phyloP scores from a whole-genome alignment of 2,888 invertebrate species.

The Teinopalpus imperialis region DNA sequence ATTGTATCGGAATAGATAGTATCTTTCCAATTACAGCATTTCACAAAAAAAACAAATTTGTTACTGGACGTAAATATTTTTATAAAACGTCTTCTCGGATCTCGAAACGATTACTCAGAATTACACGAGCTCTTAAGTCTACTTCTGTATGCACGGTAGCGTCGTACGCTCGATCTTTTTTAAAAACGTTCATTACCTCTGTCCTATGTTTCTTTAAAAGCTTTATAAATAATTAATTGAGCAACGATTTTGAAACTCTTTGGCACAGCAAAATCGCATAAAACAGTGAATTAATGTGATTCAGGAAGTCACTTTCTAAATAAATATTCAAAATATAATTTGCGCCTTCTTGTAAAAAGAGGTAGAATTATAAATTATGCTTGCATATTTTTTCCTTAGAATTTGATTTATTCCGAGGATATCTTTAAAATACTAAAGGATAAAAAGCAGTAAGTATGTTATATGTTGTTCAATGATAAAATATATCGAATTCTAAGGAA shows the following conservation, averaged over 20 bases:
- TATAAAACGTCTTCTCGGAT: constrained; percentile 48
- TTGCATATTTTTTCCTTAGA: no score
- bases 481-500: no score
- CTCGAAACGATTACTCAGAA: constrained; percentile 53
- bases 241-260: constrained; percentile 50
- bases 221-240: constrained; percentile 67
- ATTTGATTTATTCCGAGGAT: no score
- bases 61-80: constrained; percentile 43
- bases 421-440: no score
- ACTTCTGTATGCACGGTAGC: constrained; percentile 45
- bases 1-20: no score
- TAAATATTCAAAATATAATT: constrained; percentile 46
- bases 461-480: no score
- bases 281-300: constrained; percentile 45
- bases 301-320: constrained; percentile 42
- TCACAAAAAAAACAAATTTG: background rate
- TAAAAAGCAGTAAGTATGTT: no score
- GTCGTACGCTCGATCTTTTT: constrained; percentile 36
- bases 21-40: no score
- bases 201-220: constrained; percentile 54
- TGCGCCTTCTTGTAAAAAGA: constrained; percentile 14
- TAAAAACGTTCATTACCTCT: constrained; percentile 48
- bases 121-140: constrained; percentile 51
- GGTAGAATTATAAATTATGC: background rate
- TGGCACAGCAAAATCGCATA: constrained; percentile 39